Percentiles rank a stretch among this genome's conserved stretches.
These are phyloP conservation scores for Haliaeetus leucogaster DNA, from an alignment of 2,113 vertebrate genomes.

Conservation along the genomic window DNA sequence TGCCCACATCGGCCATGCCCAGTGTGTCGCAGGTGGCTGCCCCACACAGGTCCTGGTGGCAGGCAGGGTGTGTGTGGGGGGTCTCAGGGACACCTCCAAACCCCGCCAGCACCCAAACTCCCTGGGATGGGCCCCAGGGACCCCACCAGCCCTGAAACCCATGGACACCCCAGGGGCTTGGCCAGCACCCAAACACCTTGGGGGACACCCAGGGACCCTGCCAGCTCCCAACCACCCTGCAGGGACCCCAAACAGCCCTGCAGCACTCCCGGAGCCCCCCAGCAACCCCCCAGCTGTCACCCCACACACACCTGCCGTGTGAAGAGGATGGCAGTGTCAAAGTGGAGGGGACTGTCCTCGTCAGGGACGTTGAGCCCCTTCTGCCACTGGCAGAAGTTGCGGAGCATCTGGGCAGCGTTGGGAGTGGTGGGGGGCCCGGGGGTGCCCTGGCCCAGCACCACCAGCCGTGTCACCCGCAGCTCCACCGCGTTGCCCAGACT, in stretches of 20 bases:
- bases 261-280: no score
- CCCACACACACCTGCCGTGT: conserved; percentile 48
- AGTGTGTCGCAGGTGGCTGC: conserved; percentile 71
- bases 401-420: conserved; percentile 72
- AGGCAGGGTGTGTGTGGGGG: rapidly evolving
- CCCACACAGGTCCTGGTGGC: conserved; percentile 71
- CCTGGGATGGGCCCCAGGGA: no score
- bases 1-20: conserved; percentile 79
- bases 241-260: not conserved
- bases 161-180: rapidly evolving
- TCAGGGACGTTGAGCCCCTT: conserved; percentile 63
- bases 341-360: conserved; percentile 70
- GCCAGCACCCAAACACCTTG: not conserved
- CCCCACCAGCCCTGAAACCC: not conserved
- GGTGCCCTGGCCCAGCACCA: conserved; percentile 65
- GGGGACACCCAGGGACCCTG: no score
- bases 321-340: conserved; percentile 75
- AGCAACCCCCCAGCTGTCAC: not conserved
- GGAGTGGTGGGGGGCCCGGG: conserved; percentile 61
- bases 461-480: conserved; percentile 68
- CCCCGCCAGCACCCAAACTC: not conserved
- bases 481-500: conserved; percentile 72
- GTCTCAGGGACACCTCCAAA: not conserved
- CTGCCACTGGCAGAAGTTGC: conserved; percentile 75
- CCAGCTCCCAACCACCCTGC: not conserved